phyloP scores from a whole-genome alignment of 2,888 invertebrate genomes.

The Conistra vaccinii region DNA sequence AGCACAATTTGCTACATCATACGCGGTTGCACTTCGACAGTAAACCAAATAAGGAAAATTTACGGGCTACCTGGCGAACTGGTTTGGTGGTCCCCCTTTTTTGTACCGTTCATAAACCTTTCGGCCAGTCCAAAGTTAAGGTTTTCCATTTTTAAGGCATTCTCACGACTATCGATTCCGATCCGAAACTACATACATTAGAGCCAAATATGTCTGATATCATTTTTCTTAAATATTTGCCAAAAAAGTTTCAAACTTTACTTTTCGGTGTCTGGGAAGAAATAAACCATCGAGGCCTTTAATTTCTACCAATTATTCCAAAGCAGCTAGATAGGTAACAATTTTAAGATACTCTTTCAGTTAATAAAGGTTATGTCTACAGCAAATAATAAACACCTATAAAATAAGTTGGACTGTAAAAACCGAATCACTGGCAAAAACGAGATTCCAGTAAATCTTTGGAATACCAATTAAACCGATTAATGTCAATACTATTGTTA shows the following conservation, averaged over 20 bases:
- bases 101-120: conserved; percentile 22
- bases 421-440: background rate
- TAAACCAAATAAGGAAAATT: conserved; percentile 25
- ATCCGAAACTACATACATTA: background rate
- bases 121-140: conserved; percentile 16
- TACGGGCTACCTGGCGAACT: conserved; percentile 14
- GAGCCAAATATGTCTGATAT: background rate
- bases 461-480: conserved; percentile 1
- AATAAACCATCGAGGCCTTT: background rate
- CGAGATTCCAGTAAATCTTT: background rate
- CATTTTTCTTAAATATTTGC: background rate
- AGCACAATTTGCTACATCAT: conserved; percentile 58
- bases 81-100: conserved; percentile 39
- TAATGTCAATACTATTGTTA: conserved; percentile 14
- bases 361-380: background rate
- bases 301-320: too few relatives aligned
- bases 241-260: background rate
- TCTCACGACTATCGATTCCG: background rate
- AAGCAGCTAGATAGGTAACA: background rate
- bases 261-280: background rate
- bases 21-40: conserved; percentile 47
- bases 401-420: background rate
- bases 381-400: background rate
- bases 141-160: background rate
- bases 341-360: background rate